Evolutionary conservation across 2,888 invertebrate species (phyloP).

Genomic region (Agonopterix arenella): DNA sequence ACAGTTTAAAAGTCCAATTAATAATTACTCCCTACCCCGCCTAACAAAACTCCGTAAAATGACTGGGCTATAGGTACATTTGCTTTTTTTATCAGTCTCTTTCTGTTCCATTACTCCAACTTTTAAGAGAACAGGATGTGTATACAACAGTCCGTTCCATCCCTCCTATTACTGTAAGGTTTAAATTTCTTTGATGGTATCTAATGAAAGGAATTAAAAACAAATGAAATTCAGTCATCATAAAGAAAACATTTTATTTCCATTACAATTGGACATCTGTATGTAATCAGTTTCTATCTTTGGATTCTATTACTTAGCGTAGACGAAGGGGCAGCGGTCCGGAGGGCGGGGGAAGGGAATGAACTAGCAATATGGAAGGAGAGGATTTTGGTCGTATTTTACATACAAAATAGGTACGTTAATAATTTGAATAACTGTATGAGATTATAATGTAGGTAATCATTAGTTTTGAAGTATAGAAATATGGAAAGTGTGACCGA

Average conservation of each 20-base stretch:
- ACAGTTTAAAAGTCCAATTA: no score
- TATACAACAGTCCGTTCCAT: no score
- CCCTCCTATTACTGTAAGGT: no score
- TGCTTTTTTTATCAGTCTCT: no score
- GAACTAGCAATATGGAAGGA: background rate
- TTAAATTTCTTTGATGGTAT: no score
- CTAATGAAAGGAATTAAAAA: no score
- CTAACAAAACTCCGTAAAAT: no score
- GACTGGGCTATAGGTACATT: no score
- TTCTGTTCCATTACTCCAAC: no score
- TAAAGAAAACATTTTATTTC: slow-evolving; percentile 51
- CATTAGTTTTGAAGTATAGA: background rate
- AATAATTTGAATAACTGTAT: background rate
- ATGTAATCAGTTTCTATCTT: slow-evolving; percentile 50
- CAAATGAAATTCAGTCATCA: background rate
- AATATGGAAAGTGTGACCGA: background rate
- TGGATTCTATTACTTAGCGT: slow-evolving; percentile 48
- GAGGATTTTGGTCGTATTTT: background rate
- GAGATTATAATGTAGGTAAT: background rate
- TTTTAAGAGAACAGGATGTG: no score
- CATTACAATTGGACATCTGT: slow-evolving; percentile 55
- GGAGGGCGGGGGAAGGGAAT: slow-evolving; percentile 4
- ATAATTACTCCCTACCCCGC: no score
- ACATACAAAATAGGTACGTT: background rate
- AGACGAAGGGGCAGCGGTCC: background rate